A percentile compares a stretch with the other conserved stretches of the same genome.
Conservation (phyloP, 2,888 invertebrate species). For the Lumbricus terrestris region DNA sequence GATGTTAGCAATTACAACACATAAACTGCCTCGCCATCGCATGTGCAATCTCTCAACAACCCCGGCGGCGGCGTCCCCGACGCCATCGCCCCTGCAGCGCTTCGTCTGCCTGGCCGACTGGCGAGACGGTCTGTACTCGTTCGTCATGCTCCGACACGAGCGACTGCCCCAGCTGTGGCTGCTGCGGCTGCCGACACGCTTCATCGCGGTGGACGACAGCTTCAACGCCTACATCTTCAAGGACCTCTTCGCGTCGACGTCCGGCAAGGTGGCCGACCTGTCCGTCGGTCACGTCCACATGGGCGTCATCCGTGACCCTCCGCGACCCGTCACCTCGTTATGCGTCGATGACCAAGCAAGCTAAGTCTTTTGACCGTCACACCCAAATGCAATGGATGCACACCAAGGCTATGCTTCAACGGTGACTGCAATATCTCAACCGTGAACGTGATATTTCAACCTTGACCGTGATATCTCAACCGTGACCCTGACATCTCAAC, state of each 20-base stretch:
- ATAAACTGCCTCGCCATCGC: neutral
- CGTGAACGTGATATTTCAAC: too few relatives aligned
- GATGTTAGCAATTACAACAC: neutral
- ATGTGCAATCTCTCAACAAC: neutral
- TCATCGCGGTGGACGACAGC: slow-evolving; percentile 15
- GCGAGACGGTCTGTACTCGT: slow-evolving; percentile 16
- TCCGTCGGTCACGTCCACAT: slow-evolving; percentile 27
- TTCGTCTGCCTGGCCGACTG: slow-evolving; percentile 22
- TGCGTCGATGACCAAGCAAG: slow-evolving; percentile 36
- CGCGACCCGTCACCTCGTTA: slow-evolving; percentile 31
- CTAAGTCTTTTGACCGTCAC: too few relatives aligned
- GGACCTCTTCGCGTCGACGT: slow-evolving; percentile 33
- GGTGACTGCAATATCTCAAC: too few relatives aligned
- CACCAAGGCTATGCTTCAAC: too few relatives aligned
- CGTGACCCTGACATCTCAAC: too few relatives aligned
- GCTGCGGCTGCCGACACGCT: slow-evolving; percentile 17
- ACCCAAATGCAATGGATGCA: too few relatives aligned
- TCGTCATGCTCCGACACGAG: slow-evolving; percentile 13
- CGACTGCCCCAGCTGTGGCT: neutral
- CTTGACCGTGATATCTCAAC: too few relatives aligned
- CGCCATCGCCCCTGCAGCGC: neutral
- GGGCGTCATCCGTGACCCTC: slow-evolving; percentile 28
- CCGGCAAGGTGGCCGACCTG: slow-evolving; percentile 17
- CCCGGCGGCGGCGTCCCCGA: too few relatives aligned
- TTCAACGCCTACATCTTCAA: slow-evolving; percentile 35